These are phyloP conservation scores for Drosophila kokeensis DNA, from an alignment of 2,888 invertebrate genomes.

Conservation along the genomic window DNA sequence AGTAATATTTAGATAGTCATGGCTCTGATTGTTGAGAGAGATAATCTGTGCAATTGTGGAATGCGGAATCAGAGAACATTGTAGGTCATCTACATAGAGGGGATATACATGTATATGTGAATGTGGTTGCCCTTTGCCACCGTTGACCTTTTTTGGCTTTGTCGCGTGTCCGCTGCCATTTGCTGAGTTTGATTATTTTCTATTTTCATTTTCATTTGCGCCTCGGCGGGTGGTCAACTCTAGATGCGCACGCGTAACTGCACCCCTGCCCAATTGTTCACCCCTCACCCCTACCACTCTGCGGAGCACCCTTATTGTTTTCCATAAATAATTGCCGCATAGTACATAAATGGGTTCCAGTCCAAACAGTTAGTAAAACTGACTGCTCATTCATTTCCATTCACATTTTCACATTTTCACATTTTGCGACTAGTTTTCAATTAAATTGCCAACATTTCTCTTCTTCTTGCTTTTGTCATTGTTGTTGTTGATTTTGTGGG, in stretches of 20 bases:
- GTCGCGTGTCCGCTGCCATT: slow-evolving; percentile 7
- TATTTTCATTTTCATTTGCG: slow-evolving; percentile 2
- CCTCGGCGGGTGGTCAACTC: slow-evolving; percentile 9
- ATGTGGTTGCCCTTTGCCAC: background rate
- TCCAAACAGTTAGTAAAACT: slow-evolving; percentile 5
- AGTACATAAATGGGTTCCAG: slow-evolving; percentile 45
- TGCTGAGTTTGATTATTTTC: background rate
- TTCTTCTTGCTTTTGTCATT: background rate
- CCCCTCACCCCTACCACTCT: background rate
- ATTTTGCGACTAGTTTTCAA: slow-evolving; percentile 10
- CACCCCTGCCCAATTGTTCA: background rate
- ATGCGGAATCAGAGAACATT: background rate
- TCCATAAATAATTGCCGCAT: slow-evolving; percentile 48
- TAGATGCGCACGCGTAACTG: slow-evolving; percentile 14
- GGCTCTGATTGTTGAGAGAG: background rate
- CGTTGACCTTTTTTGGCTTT: slow-evolving; percentile 14
- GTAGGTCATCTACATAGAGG: background rate
- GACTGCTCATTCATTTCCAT: slow-evolving; percentile 2
- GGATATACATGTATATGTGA: background rate
- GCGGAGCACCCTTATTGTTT: slow-evolving; percentile 4
- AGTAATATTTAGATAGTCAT: background rate
- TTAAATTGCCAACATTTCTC: slow-evolving; percentile 6
- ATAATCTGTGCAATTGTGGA: background rate
- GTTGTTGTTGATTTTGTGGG: slow-evolving; percentile 10
- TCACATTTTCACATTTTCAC: background rate